A percentile compares a stretch with the other conserved stretches of the same genome.
These are phyloP conservation scores for Calycopis cecrops DNA, from an alignment of 1,140 invertebrate species.

Conservation along the genomic window DNA sequence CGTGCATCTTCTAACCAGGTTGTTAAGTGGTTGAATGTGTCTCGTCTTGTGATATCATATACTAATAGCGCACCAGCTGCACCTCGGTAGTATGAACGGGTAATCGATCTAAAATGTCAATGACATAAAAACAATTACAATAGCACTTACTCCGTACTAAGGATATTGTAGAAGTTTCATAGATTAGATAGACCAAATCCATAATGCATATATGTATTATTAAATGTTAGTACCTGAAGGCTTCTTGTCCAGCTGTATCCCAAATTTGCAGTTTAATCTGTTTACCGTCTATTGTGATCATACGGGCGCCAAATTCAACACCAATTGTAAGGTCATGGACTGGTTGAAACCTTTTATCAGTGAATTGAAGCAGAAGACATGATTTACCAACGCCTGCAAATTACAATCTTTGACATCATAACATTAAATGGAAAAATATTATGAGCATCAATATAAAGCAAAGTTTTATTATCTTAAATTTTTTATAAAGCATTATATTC, in stretches of 20 bases:
- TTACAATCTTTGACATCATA: slow-evolving; percentile 1
- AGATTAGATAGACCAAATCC: too few relatives aligned
- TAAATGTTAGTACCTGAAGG: slow-evolving; percentile 80
- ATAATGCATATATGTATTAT: too few relatives aligned
- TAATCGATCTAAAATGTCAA: slow-evolving; percentile 88
- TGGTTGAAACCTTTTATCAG: slow-evolving; percentile 99
- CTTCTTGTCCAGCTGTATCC: slow-evolving; percentile 97
- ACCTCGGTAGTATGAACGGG: slow-evolving; percentile 98
- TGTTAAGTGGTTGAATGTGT: slow-evolving; percentile 99
- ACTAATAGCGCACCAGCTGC: slow-evolving; percentile 98
- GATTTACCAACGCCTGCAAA: slow-evolving; percentile 96
- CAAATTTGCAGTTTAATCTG: slow-evolving; percentile 99
- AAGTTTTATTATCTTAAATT: too few relatives aligned
- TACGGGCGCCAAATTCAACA: slow-evolving; percentile 99
- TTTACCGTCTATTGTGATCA: slow-evolving; percentile 99
- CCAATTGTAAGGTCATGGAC: slow-evolving; percentile 99
- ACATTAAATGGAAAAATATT: too few relatives aligned
- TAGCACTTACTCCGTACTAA: too few relatives aligned
- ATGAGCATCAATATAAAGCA: too few relatives aligned
- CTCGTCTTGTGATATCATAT: slow-evolving; percentile 98
- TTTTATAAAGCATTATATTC: too few relatives aligned
- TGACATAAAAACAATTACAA: too few relatives aligned
- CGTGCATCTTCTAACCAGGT: slow-evolving; percentile 99
- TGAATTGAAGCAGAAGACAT: slow-evolving; percentile 98
- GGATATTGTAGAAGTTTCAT: too few relatives aligned